Evolutionary conservation across 2,888 invertebrate species (phyloP).

Genomic region (Drosophila kuntzei): DNA sequence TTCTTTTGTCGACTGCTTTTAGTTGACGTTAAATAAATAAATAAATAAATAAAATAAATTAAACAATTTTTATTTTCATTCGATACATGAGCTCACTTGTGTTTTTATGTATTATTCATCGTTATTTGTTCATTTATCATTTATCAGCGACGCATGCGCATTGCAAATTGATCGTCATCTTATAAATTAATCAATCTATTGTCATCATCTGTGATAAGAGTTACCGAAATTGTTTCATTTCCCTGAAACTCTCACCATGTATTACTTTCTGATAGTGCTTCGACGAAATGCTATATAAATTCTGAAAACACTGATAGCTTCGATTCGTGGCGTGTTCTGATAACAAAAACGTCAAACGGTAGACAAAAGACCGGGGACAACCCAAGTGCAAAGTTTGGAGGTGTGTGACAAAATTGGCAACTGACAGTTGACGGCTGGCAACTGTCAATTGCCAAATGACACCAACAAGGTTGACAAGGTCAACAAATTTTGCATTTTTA

Average conservation of each 20-base stretch:
- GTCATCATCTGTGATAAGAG: slow-evolving; percentile 44
- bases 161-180: slow-evolving; percentile 11
- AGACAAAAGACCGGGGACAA: slow-evolving; percentile 4
- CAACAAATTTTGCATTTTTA: slow-evolving; percentile 32
- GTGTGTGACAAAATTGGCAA: slow-evolving; percentile 2
- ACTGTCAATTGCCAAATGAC: not conserved
- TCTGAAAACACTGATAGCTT: slow-evolving; percentile 48
- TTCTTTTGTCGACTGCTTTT: too few relatives aligned
- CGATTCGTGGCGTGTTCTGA: slow-evolving; percentile 23
- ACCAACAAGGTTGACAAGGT: slow-evolving; percentile 34
- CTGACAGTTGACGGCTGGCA: not conserved
- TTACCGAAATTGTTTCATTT: slow-evolving; percentile 41
- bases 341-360: slow-evolving; percentile 13
- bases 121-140: not conserved
- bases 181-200: slow-evolving; percentile 16
- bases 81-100: not conserved
- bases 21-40: too few relatives aligned
- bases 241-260: slow-evolving; percentile 46
- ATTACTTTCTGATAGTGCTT: slow-evolving; percentile 34
- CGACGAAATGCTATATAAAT: slow-evolving; percentile 33
- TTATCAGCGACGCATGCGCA: not conserved
- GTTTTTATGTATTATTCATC: not conserved
- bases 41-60: too few relatives aligned
- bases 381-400: not conserved
- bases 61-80: not conserved